phyloP scores from a whole-genome alignment of 2,113 vertebrate genomes.

The Hemiscyllium ocellatum region DNA sequence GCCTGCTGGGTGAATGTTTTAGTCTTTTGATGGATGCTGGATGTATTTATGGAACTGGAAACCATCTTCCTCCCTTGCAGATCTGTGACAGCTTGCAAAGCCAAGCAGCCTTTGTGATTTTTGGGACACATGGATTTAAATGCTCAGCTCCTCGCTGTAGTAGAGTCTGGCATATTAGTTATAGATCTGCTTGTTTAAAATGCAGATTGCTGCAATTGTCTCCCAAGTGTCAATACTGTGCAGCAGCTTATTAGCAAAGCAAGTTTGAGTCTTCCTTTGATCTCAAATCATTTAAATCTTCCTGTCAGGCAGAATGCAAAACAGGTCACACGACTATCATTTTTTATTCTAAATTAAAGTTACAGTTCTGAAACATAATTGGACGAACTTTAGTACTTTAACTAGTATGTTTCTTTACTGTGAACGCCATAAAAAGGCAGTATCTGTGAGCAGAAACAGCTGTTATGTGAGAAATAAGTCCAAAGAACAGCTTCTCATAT shows the following conservation, averaged over 20 bases:
- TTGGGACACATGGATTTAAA: too few relatives aligned
- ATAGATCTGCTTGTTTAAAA: background rate
- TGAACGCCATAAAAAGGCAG: background rate
- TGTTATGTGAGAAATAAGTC: background rate
- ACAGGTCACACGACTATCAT: background rate
- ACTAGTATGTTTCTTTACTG: background rate
- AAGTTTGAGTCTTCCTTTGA: background rate
- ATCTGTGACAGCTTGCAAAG: too few relatives aligned
- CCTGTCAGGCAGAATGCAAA: background rate
- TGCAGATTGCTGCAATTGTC: background rate
- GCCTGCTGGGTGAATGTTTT: too few relatives aligned
- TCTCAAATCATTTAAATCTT: background rate
- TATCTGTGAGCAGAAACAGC: background rate
- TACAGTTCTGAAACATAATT: background rate
- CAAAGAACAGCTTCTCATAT: background rate
- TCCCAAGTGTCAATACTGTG: too few relatives aligned
- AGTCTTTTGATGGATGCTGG: too few relatives aligned
- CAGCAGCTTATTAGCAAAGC: background rate
- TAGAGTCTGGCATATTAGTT: too few relatives aligned
- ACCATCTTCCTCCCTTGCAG: too few relatives aligned
- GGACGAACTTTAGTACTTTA: background rate
- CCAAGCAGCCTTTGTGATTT: background rate
- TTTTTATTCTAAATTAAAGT: background rate
- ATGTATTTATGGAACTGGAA: too few relatives aligned
- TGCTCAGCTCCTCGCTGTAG: too few relatives aligned